Evolutionary conservation across 2,888 invertebrate species (phyloP).

Genomic region (Saturnia pavonia): DNA sequence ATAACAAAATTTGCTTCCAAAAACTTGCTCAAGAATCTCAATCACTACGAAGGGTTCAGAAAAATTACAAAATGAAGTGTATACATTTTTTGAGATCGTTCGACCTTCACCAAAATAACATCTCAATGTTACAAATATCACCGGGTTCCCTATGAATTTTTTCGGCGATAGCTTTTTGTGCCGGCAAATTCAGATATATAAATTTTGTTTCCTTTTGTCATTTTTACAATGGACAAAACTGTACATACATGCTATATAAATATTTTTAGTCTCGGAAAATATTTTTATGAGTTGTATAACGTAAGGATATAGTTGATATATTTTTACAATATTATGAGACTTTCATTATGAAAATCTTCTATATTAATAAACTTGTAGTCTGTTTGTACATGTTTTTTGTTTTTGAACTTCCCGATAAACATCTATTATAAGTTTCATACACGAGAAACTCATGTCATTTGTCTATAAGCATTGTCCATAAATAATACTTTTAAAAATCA

Average conservation of each 20-base stretch:
- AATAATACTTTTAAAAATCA: too few species aligned
- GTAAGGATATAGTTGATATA: neutral
- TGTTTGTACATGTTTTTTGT: too few species aligned
- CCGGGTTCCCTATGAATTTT: slow-evolving; percentile 8
- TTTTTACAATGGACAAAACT: neutral
- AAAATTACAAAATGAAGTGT: neutral
- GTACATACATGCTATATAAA: neutral
- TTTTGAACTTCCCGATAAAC: too few species aligned
- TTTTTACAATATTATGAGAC: too few species aligned
- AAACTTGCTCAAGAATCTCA: neutral
- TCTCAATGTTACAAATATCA: slow-evolving; percentile 15
- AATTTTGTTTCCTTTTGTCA: neutral
- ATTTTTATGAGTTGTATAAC: neutral
- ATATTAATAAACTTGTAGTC: too few species aligned
- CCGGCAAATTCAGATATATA: neutral
- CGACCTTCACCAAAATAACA: slow-evolving; percentile 17
- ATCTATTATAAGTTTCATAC: too few species aligned
- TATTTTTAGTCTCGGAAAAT: neutral
- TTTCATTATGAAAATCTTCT: too few species aligned
- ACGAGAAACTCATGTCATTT: too few species aligned
- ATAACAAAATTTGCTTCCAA: neutral
- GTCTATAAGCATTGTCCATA: too few species aligned
- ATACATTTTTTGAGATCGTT: slow-evolving; percentile 15
- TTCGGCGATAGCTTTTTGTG: neutral
- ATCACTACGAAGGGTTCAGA: neutral